Base-by-base conservation (phyloP, 2,888 invertebrate species). In the Rambutsinella grinnellia region DNA sequence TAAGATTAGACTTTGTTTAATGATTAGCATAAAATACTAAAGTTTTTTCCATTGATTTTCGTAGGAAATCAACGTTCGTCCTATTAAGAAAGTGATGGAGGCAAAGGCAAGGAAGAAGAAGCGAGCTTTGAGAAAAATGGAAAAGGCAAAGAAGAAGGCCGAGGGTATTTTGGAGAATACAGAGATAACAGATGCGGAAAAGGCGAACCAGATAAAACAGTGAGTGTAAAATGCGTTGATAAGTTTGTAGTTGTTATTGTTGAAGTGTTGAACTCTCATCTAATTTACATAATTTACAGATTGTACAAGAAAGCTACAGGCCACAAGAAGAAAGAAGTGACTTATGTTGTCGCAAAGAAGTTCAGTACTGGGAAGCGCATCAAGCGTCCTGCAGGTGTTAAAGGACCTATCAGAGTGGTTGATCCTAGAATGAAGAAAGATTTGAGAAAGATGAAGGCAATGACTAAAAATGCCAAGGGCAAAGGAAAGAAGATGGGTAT, bases 61-160 rank as follows among this genome's bases (percentile, higher is more conserved):
- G 15, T 87, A 87, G 83, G 97, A 96, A 82, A 91, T 99, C 47
- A 96, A 99, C 87, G 94, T 93, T 0, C 90, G 97, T 78, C 97
- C 99, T 15, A 97, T 99, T 79, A 99, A 99, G 88, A 99, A 99
- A 88, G 94, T 99, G 0, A 91, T 97, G 83, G 97, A 99, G 88
- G 99, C 99, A 0, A 99, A 97, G 88, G 96, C 97, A 0, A 92
- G 99, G 69, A 99, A 99, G 90, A 97, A 97, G 92, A 93, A 92
- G 87, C 93, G 96, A 81, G 92, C 94, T 79, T 86, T 94, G 75
- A 93, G 91, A 85, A 93, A 93, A 86, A 87, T 99, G 88, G 95
- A 96, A 82, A 95, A 93, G 85, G 97, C 97, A 0, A 94, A 96
- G 88, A 99, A 99, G 89, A 96, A 95, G 88, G 94, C 96, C 0